Evolutionary conservation across 2,888 invertebrate species (phyloP).

Genomic region (Phrixothrix hirtus): DNA sequence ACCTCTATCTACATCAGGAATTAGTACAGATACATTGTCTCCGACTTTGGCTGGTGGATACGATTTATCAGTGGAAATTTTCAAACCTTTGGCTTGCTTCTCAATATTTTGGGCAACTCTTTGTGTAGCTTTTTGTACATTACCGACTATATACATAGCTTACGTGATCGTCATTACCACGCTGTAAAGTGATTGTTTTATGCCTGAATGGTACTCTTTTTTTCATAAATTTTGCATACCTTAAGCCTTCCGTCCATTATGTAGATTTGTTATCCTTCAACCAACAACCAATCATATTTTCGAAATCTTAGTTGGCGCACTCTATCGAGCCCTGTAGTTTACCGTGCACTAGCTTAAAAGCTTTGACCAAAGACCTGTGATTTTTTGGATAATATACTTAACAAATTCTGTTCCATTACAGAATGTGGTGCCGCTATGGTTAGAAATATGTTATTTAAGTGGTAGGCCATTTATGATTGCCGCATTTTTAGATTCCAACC

Average conservation of each 20-base stretch:
- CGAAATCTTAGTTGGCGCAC: neutral
- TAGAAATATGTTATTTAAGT: neutral
- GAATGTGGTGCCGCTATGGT: neutral
- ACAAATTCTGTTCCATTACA: neutral
- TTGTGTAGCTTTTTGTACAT: conserved; percentile 14
- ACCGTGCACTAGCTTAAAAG: neutral
- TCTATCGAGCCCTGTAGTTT: neutral
- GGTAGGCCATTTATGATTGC: neutral
- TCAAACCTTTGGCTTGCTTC: conserved; percentile 32
- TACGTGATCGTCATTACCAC: neutral
- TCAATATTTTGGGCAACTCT: conserved; percentile 16
- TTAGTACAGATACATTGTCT: conserved; percentile 36
- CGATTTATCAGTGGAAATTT: conserved; percentile 23
- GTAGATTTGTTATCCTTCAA: conserved; percentile 36
- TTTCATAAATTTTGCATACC: conserved; percentile 1
- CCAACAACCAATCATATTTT: neutral
- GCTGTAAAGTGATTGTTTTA: conserved; percentile 1
- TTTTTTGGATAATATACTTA: neutral
- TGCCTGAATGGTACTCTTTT: neutral
- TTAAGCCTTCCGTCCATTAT: conserved; percentile 7
- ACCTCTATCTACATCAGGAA: conserved; percentile 37
- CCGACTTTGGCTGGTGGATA: conserved; percentile 30
- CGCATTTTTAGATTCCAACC: neutral
- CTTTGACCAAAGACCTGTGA: neutral
- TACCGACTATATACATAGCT: neutral